phyloP scores from a whole-genome alignment of 2,888 invertebrate species.

The Chymomyza procnemis region DNA sequence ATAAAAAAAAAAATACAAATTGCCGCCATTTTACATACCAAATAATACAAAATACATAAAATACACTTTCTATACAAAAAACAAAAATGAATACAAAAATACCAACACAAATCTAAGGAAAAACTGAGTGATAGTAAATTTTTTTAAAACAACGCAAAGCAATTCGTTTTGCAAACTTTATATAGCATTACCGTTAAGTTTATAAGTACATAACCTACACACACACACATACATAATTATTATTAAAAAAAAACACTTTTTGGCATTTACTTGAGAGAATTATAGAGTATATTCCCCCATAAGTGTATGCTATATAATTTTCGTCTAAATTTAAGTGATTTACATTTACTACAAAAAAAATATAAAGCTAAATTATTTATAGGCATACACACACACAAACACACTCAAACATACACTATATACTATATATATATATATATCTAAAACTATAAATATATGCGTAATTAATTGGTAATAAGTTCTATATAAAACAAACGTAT shows the following conservation, averaged over 20 bases:
- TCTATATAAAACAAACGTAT: constrained; percentile 17
- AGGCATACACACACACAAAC: constrained; percentile 33
- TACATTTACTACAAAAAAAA: no score
- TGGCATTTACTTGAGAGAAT: constrained; percentile 72
- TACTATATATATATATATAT: constrained; percentile 37
- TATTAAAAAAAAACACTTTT: constrained; percentile 35
- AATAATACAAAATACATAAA: constrained; percentile 47
- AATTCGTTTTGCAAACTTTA: constrained; percentile 55
- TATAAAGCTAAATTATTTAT: constrained; percentile 34
- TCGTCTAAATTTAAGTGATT: constrained; percentile 68
- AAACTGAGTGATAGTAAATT: constrained; percentile 59
- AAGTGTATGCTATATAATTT: constrained; percentile 48
- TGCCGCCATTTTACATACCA: constrained; percentile 71
- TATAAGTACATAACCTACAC: constrained; percentile 31
- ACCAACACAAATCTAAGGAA: constrained; percentile 12
- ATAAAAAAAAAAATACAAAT: background rate
- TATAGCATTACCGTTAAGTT: constrained; percentile 58
- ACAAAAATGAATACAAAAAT: background rate
- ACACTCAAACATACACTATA: constrained; percentile 24
- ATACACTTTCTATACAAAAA: constrained; percentile 24
- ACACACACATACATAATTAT: constrained; percentile 18
- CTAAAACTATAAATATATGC: constrained; percentile 62
- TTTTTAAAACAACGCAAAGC: constrained; percentile 43
- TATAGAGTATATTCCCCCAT: constrained; percentile 42
- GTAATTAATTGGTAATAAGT: constrained; percentile 57